phyloP scores from a whole-genome alignment of 2,113 vertebrate genomes.

The Dromiciops gliroides region DNA sequence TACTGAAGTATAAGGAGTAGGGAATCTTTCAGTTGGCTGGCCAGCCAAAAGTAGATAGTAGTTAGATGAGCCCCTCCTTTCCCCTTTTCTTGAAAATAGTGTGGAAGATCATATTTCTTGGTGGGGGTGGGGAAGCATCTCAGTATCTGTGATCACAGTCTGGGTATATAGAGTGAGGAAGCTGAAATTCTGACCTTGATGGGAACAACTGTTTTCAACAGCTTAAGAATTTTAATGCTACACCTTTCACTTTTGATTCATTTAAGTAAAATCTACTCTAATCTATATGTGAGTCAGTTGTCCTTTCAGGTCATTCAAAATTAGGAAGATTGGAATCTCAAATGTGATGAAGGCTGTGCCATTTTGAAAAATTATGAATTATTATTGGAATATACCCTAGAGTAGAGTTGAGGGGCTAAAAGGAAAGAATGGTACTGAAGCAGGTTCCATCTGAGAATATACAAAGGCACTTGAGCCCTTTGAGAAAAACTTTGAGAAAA shows the following conservation, averaged over 20 bases:
- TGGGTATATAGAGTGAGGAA: neutral
- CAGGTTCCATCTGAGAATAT: neutral
- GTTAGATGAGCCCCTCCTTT: neutral
- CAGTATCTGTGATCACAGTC: neutral
- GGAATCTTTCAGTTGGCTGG: neutral
- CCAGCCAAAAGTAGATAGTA: neutral
- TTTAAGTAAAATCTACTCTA: neutral
- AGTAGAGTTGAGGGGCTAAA: neutral
- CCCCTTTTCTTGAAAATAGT: neutral
- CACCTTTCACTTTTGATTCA: neutral
- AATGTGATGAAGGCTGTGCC: neutral
- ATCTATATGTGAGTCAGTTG: neutral
- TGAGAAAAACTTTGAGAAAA: too few species aligned
- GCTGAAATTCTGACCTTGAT: neutral
- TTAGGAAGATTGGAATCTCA: neutral
- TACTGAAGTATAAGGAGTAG: neutral
- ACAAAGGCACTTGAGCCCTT: neutral
- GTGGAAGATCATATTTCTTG: neutral
- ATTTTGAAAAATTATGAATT: neutral
- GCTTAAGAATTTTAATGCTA: neutral
- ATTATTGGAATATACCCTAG: neutral
- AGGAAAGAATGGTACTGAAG: too few species aligned
- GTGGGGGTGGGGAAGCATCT: neutral
- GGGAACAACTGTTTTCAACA: neutral
- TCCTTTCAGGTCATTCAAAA: neutral